Conservation (phyloP, 2,113 vertebrate species). For the Cryptomyrus ogoouensis region DNA sequence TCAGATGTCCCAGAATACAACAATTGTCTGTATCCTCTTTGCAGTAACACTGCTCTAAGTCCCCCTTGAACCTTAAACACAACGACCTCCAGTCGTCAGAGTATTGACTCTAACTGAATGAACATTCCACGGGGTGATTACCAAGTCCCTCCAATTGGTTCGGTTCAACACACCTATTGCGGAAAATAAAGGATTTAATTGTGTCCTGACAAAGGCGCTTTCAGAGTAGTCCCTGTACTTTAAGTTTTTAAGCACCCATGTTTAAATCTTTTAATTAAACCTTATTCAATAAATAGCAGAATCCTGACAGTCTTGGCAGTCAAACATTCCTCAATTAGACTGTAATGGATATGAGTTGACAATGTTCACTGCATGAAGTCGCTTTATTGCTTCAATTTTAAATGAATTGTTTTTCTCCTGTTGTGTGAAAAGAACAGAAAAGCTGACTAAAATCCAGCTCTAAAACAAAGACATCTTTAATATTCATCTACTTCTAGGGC, state of each 20-base stretch:
- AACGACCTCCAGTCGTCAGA: constrained; percentile 60
- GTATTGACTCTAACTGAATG: constrained; percentile 51
- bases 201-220: constrained; percentile 58
- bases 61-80: constrained; percentile 44
- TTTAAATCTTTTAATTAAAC: constrained; percentile 60
- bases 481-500: background rate
- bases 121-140: constrained; percentile 65
- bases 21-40: background rate
- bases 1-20: background rate
- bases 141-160: constrained; percentile 53
- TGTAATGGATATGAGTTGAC: constrained; percentile 14
- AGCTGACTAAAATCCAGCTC: background rate
- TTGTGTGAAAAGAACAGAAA: background rate
- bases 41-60: background rate
- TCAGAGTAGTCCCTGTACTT: constrained; percentile 44
- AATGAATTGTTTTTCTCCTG: background rate
- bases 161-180: constrained; percentile 64
- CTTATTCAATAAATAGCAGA: constrained; percentile 55
- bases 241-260: constrained; percentile 38
- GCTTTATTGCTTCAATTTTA: constrained; percentile 12
- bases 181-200: constrained; percentile 53
- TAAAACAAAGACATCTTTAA: background rate
- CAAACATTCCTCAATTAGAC: background rate
- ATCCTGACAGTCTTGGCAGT: constrained; percentile 41
- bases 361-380: constrained; percentile 7